Base-by-base conservation (phyloP, 2,888 invertebrate species). In the Busseola fusca region DNA sequence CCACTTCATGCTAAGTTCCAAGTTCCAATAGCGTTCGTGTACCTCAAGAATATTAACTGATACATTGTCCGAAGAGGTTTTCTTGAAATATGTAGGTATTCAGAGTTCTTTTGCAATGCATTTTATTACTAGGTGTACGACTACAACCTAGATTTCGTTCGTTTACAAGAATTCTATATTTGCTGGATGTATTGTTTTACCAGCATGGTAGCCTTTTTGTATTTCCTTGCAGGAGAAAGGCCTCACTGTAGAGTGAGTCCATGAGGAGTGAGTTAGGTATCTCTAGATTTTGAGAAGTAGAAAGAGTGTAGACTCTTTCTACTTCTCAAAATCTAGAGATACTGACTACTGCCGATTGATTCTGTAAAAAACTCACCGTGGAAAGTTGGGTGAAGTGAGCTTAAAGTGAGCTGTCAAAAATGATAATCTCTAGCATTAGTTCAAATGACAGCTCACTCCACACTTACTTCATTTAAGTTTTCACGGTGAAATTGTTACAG, bases 81-180 rank as follows among this genome's bases (percentile, higher is more conserved):
- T 48, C 54, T 77, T 54, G 27, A 57, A 68, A 77, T 72, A 70
- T 60, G 27, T 63, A 75, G 60, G 27, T 63, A 75, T 65, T 74
- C 71, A 45, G 14, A 57, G 57, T 54, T 59, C 30, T 73, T 56
- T 34, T 65, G 54, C 14, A 34, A 58, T 37, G 52, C 30, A 48
- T 40, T 78, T 78, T 78, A 78, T 73, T 65, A 58, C 58, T 69
- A 48, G 10, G 25, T 52, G 48, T 25, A 65, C n/a, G 58, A 59
- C 34, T 59, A 59, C 63, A 66, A 65, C 69, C 74, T 59, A 64
- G 58, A 66, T 74, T 78, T 66, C 45, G 30, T 58, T 40, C 21
- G 50, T 69, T 65, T 59, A 78, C 58, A 50, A 62, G 54, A 66
- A 78, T 73, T 69, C 60, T 68, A 62, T 64, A 34, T 57, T 72